Base-by-base conservation (phyloP, 1,140 invertebrate species). In the Latrodectus geometricus region DNA sequence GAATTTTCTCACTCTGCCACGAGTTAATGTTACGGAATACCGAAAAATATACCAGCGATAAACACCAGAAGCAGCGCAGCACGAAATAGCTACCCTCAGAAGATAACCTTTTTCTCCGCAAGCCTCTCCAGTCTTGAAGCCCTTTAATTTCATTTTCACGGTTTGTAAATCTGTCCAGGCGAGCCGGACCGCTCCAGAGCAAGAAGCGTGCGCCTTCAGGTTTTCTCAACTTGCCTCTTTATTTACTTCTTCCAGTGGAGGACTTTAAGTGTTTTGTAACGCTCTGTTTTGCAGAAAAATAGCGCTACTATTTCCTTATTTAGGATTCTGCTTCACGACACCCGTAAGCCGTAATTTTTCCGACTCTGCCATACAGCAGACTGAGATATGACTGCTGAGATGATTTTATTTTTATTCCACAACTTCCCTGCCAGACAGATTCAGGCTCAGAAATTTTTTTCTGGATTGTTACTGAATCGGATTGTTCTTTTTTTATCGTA, bases 121-220 rank as follows among this genome's bases (percentile, higher is more conserved):
- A 48, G 65, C 69, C n/a, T 69, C 66, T 52, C 80, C 56, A 82
- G 73, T 52, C 80, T 73, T 73, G 35, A 61, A 73, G 80, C 70
- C 69, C 80, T 82, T 82, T 82, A 82, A 82, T 82, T 82, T 70
- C 80, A 82, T 82, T 82, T 82, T 82, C 80, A 82, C 80, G 80
- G 80, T 82, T 82, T 73, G 80, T 82, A 82, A 82, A 82, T 82
- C 80, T 82, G 80, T 82, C 69, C 54, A 8, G 52, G 12, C 72
- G 17, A 11, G 23, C 80, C 52, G 52, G 69, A 17, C 11, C 54
- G 11, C 3, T 61, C 11, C 17, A 8, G 54, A 61, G 54, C n/a
- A 12, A 23, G 9, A 21, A 21, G 12, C 23, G n/a, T 73, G 48
- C 35, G 78, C 17, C n/a, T 80, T 23, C 78, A 52, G 74, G 61